phyloP scores from a whole-genome alignment of 2,888 invertebrate genomes.

The Torymus aiolomorphi region DNA sequence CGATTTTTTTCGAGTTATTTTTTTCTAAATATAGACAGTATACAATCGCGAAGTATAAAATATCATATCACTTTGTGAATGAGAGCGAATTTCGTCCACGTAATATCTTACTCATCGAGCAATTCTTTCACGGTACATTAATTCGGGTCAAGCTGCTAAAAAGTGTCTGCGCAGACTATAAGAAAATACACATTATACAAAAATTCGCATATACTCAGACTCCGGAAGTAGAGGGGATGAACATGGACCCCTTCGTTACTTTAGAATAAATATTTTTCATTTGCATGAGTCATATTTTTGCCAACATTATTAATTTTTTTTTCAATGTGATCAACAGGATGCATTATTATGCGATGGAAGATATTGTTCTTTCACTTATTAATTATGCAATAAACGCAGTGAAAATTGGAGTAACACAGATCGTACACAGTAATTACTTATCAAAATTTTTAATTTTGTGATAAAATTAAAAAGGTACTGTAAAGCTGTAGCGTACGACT shows the following conservation, averaged over 20 bases:
- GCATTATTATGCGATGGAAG: not conserved
- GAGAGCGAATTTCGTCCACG: constrained; percentile 58
- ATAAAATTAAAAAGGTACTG: constrained; percentile 3
- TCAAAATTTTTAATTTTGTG: no score
- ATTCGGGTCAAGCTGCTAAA: constrained; percentile 58
- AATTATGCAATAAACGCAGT: not conserved
- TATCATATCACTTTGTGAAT: constrained; percentile 66
- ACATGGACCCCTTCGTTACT: constrained; percentile 33
- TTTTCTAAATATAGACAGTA: constrained; percentile 47
- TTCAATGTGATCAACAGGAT: constrained; percentile 6
- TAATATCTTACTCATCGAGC: constrained; percentile 48
- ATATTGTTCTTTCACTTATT: not conserved
- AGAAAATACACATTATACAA: constrained; percentile 55
- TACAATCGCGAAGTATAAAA: constrained; percentile 67
- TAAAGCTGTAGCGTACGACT: not conserved
- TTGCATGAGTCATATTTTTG: constrained; percentile 45
- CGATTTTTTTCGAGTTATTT: constrained; percentile 19
- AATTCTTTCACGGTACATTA: constrained; percentile 46
- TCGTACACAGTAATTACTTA: no score
- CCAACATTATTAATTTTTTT: constrained; percentile 25
- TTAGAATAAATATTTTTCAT: constrained; percentile 40
- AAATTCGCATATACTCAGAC: constrained; percentile 31
- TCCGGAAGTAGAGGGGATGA: constrained; percentile 30
- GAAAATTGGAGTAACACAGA: not conserved
- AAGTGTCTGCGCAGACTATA: constrained; percentile 49